These are phyloP conservation scores for Acipenser ruthenus DNA, from an alignment of 2,797 vertebrate species.

Conservation along the genomic window DNA sequence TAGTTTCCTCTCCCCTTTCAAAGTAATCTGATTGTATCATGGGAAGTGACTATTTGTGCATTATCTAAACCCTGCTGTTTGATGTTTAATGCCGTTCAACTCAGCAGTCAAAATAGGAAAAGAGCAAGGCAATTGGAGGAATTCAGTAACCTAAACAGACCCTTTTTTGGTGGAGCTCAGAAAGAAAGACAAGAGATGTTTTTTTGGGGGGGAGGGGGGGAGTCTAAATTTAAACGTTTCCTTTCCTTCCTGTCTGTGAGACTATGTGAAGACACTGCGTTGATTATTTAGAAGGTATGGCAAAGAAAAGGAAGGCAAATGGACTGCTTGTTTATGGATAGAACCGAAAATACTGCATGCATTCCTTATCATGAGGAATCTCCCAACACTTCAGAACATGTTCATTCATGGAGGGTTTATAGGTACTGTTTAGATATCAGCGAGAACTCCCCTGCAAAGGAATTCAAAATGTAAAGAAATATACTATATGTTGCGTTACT, in stretches of 20 bases:
- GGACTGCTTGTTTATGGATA: too few relatives aligned
- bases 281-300: too few relatives aligned
- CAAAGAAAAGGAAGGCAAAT: too few relatives aligned
- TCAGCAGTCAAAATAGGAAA: constrained; percentile 19
- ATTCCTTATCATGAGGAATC: too few relatives aligned
- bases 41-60: neutral
- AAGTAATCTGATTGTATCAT: constrained; percentile 17
- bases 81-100: constrained; percentile 55
- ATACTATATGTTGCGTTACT: too few relatives aligned
- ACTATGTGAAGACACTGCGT: constrained; percentile 37
- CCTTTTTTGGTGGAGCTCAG: constrained; percentile 29
- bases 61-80: constrained; percentile 17
- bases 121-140: constrained; percentile 22
- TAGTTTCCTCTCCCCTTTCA: constrained; percentile 12
- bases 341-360: too few relatives aligned
- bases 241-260: constrained; percentile 61
- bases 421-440: too few relatives aligned
- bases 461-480: too few relatives aligned
- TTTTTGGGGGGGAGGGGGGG: constrained; percentile 45
- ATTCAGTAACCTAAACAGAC: constrained; percentile 46
- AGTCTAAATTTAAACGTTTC: constrained; percentile 61
- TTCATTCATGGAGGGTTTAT: too few relatives aligned
- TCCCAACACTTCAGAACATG: too few relatives aligned
- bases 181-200: constrained; percentile 39
- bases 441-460: too few relatives aligned